Base-by-base conservation (phyloP, 2,113 vertebrate species). In the Grallaria varia region DNA sequence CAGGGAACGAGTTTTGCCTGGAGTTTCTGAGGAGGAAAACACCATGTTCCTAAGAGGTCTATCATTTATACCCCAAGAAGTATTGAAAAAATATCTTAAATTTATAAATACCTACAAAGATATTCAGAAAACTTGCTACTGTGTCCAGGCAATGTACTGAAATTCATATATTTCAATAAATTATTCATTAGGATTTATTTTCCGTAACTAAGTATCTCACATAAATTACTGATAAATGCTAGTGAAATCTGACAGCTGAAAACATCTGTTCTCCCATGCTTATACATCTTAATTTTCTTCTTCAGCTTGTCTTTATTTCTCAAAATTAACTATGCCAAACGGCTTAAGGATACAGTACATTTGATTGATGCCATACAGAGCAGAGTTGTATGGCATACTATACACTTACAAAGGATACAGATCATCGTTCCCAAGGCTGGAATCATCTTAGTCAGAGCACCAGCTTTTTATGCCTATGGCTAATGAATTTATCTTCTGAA, bases 111-210 rank as follows among this genome's bases (percentile, higher is more conserved):
- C 60, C 53, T 73, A 92, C 42, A 68, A 90, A 89, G 47, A 56
- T 33, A 59, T 53, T 72, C 28, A 50, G 23, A 45, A 94, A 95
- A 87, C 77, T 84, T 84, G 31, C 30, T 90, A 42, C 73, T 42
- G 14, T 66, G 64, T 69, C 83, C 39, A 1, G 52, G 53, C 69
- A 92, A 87, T 89, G 81, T 89, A 59, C 47, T 87, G 56, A 85
- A 94, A 81, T 49, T 89, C 63, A 56, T 82, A 44, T 94, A 75
- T 87, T 93, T 93, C 77, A 92, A 89, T 96, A 93, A 90, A 89
- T 93, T 94, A 94, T 96, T 95, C 83, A 84, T 90, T 66, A 78
- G 74, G 69, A 76, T 96, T 95, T 95, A 93, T 89, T 96, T 96
- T 96, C 92, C 90, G 92, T 79, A 81, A 84, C 92, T 82, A 93